Conservation (phyloP, 2,888 invertebrate species). For the Cantharis nigra region DNA sequence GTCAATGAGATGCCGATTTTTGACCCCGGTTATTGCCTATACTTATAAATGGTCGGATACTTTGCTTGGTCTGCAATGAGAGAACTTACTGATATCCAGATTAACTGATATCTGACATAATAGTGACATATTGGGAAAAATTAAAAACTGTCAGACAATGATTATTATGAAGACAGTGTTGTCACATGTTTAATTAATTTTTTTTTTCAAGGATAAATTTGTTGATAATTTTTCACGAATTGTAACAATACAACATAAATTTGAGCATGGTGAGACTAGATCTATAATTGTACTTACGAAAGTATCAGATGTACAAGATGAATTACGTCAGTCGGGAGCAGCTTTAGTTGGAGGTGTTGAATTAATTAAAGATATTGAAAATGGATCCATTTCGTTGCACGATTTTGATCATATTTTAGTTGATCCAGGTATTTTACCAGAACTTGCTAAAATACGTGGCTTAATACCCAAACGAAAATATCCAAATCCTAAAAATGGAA, state of each 20-base stretch:
- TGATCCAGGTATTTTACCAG: constrained; percentile 79
- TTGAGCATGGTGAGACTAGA: constrained; percentile 70
- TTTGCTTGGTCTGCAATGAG: too few relatives aligned
- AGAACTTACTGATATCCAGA: too few relatives aligned
- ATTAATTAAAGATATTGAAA: constrained; percentile 77
- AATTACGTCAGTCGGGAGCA: constrained; percentile 73
- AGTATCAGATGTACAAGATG: constrained; percentile 62
- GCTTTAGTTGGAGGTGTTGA: constrained; percentile 73
- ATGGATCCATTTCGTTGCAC: constrained; percentile 66
- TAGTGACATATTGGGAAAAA: too few relatives aligned
- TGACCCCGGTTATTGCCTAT: too few relatives aligned
- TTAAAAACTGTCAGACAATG: too few relatives aligned
- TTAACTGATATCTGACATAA: too few relatives aligned
- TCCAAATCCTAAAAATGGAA: constrained; percentile 71
- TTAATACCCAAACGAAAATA: constrained; percentile 74
- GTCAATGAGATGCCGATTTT: too few relatives aligned
- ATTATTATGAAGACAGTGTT: too few relatives aligned
- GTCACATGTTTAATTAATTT: not conserved
- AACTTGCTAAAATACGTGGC: constrained; percentile 75
- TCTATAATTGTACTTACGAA: constrained; percentile 78
- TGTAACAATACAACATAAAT: constrained; percentile 69
- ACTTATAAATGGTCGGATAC: too few relatives aligned
- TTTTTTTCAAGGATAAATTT: constrained; percentile 62
- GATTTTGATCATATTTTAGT: constrained; percentile 79
- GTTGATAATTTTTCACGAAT: constrained; percentile 72